These are phyloP conservation scores for Lophotriccus pileatus DNA, from an alignment of 2,797 vertebrate species.

Conservation along the genomic window DNA sequence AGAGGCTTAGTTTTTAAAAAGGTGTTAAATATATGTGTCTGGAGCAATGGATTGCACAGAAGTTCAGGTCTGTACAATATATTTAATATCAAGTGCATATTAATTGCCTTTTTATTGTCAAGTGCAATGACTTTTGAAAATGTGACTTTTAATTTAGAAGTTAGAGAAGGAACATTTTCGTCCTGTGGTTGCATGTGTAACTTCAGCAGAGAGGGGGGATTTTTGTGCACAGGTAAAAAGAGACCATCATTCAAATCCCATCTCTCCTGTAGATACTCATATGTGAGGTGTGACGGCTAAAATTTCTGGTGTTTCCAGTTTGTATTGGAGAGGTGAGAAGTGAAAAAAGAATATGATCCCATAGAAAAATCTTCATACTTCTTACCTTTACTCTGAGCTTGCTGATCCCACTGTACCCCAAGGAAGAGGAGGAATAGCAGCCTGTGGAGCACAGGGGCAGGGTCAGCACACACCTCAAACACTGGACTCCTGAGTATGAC, in stretches of 20 bases:
- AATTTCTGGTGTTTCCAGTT: conserved; percentile 3
- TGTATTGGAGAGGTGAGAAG: not conserved
- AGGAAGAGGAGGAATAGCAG: not conserved
- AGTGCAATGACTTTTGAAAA: conserved; percentile 68
- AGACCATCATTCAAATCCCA: not conserved
- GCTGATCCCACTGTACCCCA: not conserved
- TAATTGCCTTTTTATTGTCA: conserved; percentile 56
- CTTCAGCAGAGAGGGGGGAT: not conserved
- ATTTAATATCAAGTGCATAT: conserved; percentile 40
- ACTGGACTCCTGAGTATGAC: not conserved
- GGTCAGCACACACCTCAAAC: not conserved
- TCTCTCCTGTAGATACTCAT: not conserved
- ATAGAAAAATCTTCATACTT: not conserved
- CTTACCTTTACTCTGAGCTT: not conserved
- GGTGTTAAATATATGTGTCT: not conserved
- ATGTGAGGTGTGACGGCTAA: not conserved
- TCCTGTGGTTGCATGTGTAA: not conserved
- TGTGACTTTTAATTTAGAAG: conserved; percentile 46
- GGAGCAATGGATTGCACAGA: conserved; percentile 45
- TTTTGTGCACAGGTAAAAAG: conserved; percentile 9
- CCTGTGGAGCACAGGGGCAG: not conserved
- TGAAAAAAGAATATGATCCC: not conserved
- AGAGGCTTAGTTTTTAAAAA: conserved; percentile 27
- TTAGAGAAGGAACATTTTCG: not conserved
- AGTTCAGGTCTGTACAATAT: conserved; percentile 33